Evolutionary conservation across 2,113 vertebrate species (phyloP), one percentile per base, ranked within the genome.

Genomic region (Cavia porcellus): DNA sequence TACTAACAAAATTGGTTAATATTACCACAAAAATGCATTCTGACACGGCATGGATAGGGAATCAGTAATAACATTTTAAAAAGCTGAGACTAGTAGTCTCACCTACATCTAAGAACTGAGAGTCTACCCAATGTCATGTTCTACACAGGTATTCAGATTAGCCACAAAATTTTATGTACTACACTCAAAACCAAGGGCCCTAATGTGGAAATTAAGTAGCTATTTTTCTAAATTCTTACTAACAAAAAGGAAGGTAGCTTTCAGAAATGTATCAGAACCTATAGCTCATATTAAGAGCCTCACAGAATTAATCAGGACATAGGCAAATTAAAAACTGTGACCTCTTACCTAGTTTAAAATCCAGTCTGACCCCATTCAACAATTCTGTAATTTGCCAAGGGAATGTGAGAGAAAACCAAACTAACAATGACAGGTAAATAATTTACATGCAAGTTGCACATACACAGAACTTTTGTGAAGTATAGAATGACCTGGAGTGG

Each of bases 331-430:
- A 88, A 88, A 72, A 57, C 74, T 55, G 22, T 38, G 45, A 79
- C 75, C 47, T 61, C 30, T 35, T 35, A 79, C 12, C 47, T 42
- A 89, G 11, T 20, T 3, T 28, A 50, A 86, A 50, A 13, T 11
- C 5, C 30, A 59, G 79, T 55, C 42, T 84, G 42, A 90, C n/a
- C 14, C 64, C 95, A 86, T 13, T 4, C 15, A 93, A 90, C 28
- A 32, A 25, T n/a, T 88, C 28, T 28, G 11, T 52, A 35, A 66
- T 50, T 24, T 57, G 5, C 50, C 45, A 20, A 84, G 12, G 35
- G 50, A 89, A 79, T 32, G 25, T 4, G 20, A 92, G 32, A 82
- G 55, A 86, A 87, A 94, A 68, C n/a, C 45, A 92, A 87, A 83
- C 17, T n/a, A 72, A 57, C 35, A 92, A 47, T 0, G 10, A 30